phyloP scores from a whole-genome alignment of 2,113 vertebrate species.

The Salvelinus fontinalis region DNA sequence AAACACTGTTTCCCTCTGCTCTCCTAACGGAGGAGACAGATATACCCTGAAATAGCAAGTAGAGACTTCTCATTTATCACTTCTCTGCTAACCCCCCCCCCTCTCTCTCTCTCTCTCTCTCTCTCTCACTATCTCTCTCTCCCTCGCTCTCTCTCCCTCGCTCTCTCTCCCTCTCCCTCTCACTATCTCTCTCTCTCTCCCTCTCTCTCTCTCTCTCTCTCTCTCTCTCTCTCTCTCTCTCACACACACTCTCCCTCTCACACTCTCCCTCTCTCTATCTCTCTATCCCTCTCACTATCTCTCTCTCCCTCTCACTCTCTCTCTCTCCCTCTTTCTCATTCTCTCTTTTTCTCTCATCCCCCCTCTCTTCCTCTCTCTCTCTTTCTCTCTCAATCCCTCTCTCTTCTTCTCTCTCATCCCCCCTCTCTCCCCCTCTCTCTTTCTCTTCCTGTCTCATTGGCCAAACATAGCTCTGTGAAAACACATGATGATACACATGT shows the following conservation, averaged over 20 bases:
- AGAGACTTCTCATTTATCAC: slow-evolving; percentile 67
- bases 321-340: accelerated
- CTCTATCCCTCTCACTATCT: neutral
- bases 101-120: neutral
- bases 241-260: neutral
- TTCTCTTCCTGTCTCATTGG: too few relatives aligned
- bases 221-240: neutral
- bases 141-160: slow-evolving; percentile 42
- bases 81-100: slow-evolving; percentile 48
- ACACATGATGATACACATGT: too few relatives aligned
- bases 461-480: too few relatives aligned
- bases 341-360: neutral
- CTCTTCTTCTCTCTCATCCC: too few relatives aligned
- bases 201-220: neutral
- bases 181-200: neutral
- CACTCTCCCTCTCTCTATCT: slow-evolving; percentile 2
- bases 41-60: slow-evolving; percentile 68
- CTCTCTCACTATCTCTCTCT: slow-evolving; percentile 38
- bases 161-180: neutral
- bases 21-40: slow-evolving; percentile 71
- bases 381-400: too few relatives aligned
- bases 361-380: neutral
- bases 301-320: too few relatives aligned
- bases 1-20: slow-evolving; percentile 22
- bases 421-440: neutral